Evolutionary conservation across 1,140 invertebrate genomes (phyloP).

Genomic region (Archivesica marissinica): DNA sequence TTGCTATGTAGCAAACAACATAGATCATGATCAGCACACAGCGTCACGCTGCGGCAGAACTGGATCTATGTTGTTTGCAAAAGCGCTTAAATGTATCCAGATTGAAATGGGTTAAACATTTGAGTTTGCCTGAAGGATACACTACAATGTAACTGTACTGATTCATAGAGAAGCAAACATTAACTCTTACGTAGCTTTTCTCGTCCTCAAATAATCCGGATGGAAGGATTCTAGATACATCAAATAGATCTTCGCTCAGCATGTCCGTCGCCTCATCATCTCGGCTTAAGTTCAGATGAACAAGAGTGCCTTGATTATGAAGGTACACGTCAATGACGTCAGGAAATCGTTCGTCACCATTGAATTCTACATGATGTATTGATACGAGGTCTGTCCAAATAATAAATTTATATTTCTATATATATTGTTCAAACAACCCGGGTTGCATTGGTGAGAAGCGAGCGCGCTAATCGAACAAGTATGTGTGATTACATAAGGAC

Average conservation of each 20-base stretch:
- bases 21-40: too few relatives aligned
- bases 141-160: too few relatives aligned
- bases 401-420: background rate
- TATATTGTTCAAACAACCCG: too few relatives aligned
- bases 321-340: background rate
- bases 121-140: too few relatives aligned
- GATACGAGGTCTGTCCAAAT: background rate
- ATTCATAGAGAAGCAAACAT: background rate
- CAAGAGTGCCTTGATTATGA: background rate
- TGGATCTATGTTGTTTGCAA: too few relatives aligned
- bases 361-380: background rate
- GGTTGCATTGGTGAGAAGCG: too few relatives aligned
- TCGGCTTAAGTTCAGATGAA: background rate
- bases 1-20: too few relatives aligned
- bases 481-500: too few relatives aligned
- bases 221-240: constrained; percentile 2
- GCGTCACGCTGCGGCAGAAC: too few relatives aligned
- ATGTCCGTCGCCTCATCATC: background rate
- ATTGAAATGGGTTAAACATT: too few relatives aligned
- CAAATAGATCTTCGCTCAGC: constrained; percentile 1
- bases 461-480: too few relatives aligned
- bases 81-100: too few relatives aligned
- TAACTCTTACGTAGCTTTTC: background rate
- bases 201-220: constrained; percentile 1
- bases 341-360: background rate